Base-by-base conservation (phyloP, 2,113 vertebrate species). In the Colistium nudipinnis region DNA sequence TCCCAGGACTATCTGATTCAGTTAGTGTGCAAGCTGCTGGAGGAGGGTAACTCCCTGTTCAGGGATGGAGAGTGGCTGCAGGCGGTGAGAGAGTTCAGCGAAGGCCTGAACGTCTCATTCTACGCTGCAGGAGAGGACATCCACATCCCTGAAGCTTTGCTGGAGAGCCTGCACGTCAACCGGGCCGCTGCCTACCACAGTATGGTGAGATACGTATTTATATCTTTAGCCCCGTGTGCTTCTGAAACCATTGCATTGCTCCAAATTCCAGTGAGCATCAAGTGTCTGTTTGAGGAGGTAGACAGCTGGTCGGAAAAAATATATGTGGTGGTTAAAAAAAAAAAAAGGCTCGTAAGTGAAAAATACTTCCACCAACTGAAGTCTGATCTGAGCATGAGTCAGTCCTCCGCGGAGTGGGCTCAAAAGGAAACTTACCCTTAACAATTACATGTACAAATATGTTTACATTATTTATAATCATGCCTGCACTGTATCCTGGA, bases 81-180 rank as follows among this genome's bases (percentile, higher is more conserved):
- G 76, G 95, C 97, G 0, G 82, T 93, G 59, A 93, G 83, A 10
- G 94, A 97, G 81, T 98, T 97, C 39, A 93, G 88, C 1, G 97
- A 99, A 89, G 97, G 94, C 17, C 79, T 98, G 76, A 96, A 95
- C 0, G 94, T 99, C 75, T 94, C 93, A 0, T 77, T 87, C 31
- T 98, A 99, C 0, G 95, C 95, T 0, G 88, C 91, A 67, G 93
- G 85, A 0, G 96, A 96, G 0, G 93, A 92, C 31, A 90, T 97
- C 78, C 78, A 82, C 36, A 92, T 99, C 45, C 92, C 96, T 0
- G 76, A 81, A 24, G 94, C 90, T 19, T 88, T 98, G 59, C 87
- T 95, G 79, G 96, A 96, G 89, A 95, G 94, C 55, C 91, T 99
- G 14, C 93, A 95, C 2, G 93, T 99, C 73, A 97, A 97, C 89